Evolutionary conservation across 2,113 vertebrate genomes (phyloP), one percentile per base, ranked within the genome.

Genomic region (Xenopus borealis): DNA sequence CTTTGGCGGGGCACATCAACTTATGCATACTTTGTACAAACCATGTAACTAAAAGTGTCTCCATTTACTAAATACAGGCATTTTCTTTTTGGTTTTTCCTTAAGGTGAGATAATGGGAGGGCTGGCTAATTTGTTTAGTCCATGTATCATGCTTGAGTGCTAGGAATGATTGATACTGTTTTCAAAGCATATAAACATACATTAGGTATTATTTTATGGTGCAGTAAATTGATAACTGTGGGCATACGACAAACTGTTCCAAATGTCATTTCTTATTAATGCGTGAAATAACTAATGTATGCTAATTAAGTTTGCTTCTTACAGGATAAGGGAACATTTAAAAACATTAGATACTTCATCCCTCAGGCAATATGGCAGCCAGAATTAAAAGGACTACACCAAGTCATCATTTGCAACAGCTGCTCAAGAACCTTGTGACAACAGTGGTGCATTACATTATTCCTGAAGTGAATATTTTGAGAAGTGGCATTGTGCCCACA

Each of bases 391-490:
- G 67, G 67, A 55, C 74, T 47, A 50, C 45, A 76, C 66, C 46
- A 69, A 70, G 58, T 70, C 67, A 70, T 59, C 74, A 55, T 55
- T 61, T 20, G 30, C 66, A 70, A 53, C 66, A 76, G 67, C 74
- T 70, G 66, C 20, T 70, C 30, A 70, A 76, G 66, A 67, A 70
- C 74, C 74, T 76, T 70, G 47, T 47, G 62, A 59, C 67, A 64
- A 52, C 74, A 64, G 74, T 70, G 74, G 74, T 70, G 74, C 66
- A 70, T 70, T 76, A 76, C 74, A 46, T 70, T 64, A 67, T 76
- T 64, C 67, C 74, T 76, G 67, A 46, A 76, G 73, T 66, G 74
- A n/a, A 76, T 76, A 70, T 76, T 64, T 76, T 64, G 52, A 76
- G 74, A 64, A 53, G 67, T 70, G 74, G 74, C 74, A 76, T 17